Evolutionary conservation across 2,113 vertebrate genomes (phyloP).

Genomic region (Pycnonotus jocosus): DNA sequence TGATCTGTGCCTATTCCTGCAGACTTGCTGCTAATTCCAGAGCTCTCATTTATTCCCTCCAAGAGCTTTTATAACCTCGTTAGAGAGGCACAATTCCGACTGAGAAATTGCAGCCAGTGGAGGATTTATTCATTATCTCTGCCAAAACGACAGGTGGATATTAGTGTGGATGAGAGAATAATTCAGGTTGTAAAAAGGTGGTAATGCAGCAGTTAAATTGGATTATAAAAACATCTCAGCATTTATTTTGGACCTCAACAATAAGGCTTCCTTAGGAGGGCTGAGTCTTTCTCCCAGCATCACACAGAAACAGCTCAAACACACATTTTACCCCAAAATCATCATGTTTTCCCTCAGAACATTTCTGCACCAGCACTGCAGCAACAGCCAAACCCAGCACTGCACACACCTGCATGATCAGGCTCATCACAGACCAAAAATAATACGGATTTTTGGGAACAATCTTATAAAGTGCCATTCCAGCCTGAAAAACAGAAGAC

Average conservation of each 20-base stretch:
- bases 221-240: neutral
- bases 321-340: neutral
- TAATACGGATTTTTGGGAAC: conserved; percentile 99
- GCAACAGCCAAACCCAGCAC: neutral
- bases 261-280: neutral
- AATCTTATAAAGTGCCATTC: conserved; percentile 98
- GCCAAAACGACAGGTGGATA: neutral
- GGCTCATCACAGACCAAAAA: conserved; percentile 99
- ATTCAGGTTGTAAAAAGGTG: neutral
- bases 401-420: conserved; percentile 94
- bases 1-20: neutral
- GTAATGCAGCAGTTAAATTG: neutral
- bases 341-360: neutral
- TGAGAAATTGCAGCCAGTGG: neutral
- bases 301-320: neutral
- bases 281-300: neutral
- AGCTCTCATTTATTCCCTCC: neutral
- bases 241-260: neutral
- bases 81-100: neutral
- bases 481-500: conserved; percentile 82
- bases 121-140: neutral
- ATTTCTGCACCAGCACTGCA: neutral
- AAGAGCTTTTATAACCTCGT: neutral
- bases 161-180: neutral
- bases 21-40: neutral